Conservation (phyloP, 2,888 invertebrate species). For the Spisula subtruncata region DNA sequence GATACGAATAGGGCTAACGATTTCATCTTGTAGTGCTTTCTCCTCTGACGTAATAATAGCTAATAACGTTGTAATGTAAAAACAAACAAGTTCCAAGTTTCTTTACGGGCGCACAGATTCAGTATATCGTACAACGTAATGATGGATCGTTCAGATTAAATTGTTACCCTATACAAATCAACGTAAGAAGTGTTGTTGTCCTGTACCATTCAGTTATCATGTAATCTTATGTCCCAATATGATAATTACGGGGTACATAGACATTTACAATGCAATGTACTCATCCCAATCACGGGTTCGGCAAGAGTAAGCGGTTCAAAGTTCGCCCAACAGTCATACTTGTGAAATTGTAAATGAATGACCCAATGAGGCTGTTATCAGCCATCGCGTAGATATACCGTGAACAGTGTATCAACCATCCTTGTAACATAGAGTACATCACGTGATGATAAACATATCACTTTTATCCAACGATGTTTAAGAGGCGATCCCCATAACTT, state of each 20-base stretch:
- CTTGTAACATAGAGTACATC: too few species aligned
- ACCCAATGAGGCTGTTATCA: background rate
- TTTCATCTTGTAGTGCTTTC: background rate
- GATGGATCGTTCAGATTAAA: background rate
- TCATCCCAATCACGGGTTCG: constrained; percentile 42
- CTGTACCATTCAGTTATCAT: background rate
- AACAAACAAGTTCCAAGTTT: too few species aligned
- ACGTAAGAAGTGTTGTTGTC: background rate
- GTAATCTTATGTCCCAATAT: background rate
- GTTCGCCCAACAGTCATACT: constrained; percentile 37
- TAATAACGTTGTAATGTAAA: too few species aligned
- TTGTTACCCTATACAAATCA: background rate
- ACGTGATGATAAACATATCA: too few species aligned
- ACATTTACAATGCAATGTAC: background rate
- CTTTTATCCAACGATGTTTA: too few species aligned
- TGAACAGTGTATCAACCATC: too few species aligned
- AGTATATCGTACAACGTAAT: too few species aligned
- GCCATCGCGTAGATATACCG: too few species aligned
- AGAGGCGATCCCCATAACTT: too few species aligned
- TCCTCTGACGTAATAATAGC: background rate
- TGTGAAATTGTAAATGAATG: background rate
- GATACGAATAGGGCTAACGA: background rate
- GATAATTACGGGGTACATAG: background rate
- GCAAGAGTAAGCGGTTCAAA: constrained; percentile 36
- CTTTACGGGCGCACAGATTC: background rate